Evolutionary conservation across 2,797 vertebrate genomes (phyloP).

Genomic region (Enteromius treurensis): DNA sequence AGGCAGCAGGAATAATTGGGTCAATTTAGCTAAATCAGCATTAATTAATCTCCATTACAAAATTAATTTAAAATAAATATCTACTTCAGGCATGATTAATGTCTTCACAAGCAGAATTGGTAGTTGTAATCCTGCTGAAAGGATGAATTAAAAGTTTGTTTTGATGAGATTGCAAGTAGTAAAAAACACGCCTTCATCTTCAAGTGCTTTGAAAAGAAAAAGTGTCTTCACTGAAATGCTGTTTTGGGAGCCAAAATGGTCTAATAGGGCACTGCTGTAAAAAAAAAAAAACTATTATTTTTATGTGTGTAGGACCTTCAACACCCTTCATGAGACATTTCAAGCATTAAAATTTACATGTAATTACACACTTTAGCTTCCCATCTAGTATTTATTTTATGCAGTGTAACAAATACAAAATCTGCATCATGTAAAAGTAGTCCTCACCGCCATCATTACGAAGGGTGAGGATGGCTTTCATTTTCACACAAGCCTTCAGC

Average conservation of each 20-base stretch:
- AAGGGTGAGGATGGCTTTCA: constrained; percentile 6
- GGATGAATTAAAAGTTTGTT: neutral
- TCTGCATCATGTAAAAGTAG: constrained; percentile 16
- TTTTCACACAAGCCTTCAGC: constrained; percentile 20
- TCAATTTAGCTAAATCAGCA: neutral
- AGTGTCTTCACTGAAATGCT: too few relatives aligned
- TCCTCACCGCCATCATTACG: constrained; percentile 10
- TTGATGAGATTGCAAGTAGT: too few relatives aligned
- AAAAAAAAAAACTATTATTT: neutral
- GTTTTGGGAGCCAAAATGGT: neutral
- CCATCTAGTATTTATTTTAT: constrained; percentile 5
- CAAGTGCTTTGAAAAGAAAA: too few relatives aligned
- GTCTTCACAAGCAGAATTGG: neutral
- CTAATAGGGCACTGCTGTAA: neutral
- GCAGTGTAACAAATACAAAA: constrained; percentile 7
- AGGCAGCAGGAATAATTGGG: neutral
- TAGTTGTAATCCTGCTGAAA: neutral
- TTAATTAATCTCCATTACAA: neutral
- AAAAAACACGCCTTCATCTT: too few relatives aligned
- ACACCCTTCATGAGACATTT: neutral
- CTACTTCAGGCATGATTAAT: neutral
- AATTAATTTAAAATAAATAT: neutral
- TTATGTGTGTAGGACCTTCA: neutral
- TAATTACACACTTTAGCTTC: constrained; percentile 41
- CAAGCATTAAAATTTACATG: constrained; percentile 31